phyloP scores from a whole-genome alignment of 2,888 invertebrate species.

The Eudemis profundana region DNA sequence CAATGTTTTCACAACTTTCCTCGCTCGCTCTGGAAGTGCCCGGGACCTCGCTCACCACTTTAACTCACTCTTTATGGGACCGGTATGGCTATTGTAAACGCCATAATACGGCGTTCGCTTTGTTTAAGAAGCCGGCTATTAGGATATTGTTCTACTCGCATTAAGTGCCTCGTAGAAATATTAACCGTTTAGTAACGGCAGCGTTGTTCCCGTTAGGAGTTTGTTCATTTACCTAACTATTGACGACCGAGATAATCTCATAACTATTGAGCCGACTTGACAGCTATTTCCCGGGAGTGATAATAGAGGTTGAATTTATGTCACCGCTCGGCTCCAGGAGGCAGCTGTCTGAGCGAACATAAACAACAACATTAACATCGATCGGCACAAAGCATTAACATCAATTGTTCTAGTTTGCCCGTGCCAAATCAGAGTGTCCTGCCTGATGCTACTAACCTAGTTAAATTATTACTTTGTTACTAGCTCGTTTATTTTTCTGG shows the following conservation, averaged over 20 bases:
- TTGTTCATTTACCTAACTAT: constrained; percentile 14
- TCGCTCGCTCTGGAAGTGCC: constrained; percentile 40
- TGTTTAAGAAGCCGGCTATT: constrained; percentile 33
- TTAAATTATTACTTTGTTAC: constrained; percentile 21
- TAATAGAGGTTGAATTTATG: constrained; percentile 35
- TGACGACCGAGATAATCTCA: constrained; percentile 33
- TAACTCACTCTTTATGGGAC: constrained; percentile 38
- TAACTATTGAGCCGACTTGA: constrained; percentile 30
- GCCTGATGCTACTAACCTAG: constrained; percentile 30
- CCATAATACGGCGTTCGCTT: constrained; percentile 30
- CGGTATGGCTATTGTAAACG: constrained; percentile 37
- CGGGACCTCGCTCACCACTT: constrained; percentile 44
- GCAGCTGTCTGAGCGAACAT: constrained; percentile 39
- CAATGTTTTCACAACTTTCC: constrained; percentile 58
- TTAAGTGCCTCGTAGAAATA: constrained; percentile 31
- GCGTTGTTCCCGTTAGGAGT: constrained; percentile 6
- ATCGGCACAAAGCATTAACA: constrained; percentile 35
- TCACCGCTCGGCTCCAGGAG: constrained; percentile 40
- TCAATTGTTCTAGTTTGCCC: constrained; percentile 41
- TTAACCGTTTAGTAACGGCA: constrained; percentile 4
- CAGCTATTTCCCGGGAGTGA: constrained; percentile 23
- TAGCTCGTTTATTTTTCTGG: not conserved
- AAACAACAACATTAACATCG: constrained; percentile 44
- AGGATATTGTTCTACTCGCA: constrained; percentile 36
- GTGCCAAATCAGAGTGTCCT: constrained; percentile 35